Evolutionary conservation across 1,140 invertebrate species (phyloP).

Genomic region (Whitmania pigra): DNA sequence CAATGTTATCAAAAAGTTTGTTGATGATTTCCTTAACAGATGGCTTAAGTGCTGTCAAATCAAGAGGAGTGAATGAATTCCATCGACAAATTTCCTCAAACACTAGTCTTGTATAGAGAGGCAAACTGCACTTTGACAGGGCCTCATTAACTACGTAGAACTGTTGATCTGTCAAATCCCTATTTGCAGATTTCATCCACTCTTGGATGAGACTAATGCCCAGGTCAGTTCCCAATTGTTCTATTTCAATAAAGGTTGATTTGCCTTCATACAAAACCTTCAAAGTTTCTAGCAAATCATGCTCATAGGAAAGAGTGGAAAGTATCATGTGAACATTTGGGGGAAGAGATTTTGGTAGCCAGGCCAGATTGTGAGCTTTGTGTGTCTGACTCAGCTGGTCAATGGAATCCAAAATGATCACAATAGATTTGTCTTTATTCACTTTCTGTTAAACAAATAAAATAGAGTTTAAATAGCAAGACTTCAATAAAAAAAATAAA

Average conservation of each 20-base stretch:
- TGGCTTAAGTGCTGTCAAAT: not conserved
- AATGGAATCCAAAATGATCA: conserved; percentile 39
- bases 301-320: conserved; percentile 36
- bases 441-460: conserved; percentile 16
- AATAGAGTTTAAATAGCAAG: not conserved
- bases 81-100: conserved; percentile 22
- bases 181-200: conserved; percentile 10
- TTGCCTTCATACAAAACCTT: not conserved
- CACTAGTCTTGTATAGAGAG: conserved; percentile 20
- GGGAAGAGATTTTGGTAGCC: conserved; percentile 35
- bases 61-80: conserved; percentile 13
- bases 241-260: conserved; percentile 19
- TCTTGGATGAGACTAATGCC: conserved; percentile 17
- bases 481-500: not conserved
- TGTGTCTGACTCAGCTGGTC: conserved; percentile 34
- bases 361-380: conserved; percentile 33
- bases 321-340: conserved; percentile 57
- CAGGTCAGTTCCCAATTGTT: conserved; percentile 20
- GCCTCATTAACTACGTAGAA: conserved; percentile 15
- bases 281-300: conserved; percentile 33
- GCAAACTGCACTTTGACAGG: conserved; percentile 20
- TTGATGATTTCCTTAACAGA: conserved; percentile 23
- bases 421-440: conserved; percentile 28
- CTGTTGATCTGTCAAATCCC: conserved; percentile 19
- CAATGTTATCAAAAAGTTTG: conserved; percentile 21